A percentile compares a stretch with the other conserved stretches of the same genome.
phyloP scores from a whole-genome alignment of 2,797 vertebrate genomes.

The Octomys mimax region DNA sequence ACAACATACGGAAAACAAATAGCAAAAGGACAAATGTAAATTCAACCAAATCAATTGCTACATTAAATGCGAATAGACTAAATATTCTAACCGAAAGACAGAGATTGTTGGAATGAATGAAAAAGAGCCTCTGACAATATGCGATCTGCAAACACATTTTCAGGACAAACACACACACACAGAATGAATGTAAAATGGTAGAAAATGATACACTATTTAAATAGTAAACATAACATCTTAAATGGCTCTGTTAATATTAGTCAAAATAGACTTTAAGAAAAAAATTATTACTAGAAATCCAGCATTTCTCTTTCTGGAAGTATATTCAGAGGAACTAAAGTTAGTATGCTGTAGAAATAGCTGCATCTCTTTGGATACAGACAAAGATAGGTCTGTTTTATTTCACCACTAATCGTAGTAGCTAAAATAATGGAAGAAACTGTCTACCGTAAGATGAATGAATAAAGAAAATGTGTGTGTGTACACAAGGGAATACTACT shows the following conservation, averaged over 20 bases:
- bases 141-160: background rate
- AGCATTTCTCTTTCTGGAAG: background rate
- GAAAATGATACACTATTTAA: background rate
- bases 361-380: background rate
- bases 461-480: background rate
- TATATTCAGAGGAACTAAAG: background rate
- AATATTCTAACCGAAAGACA: background rate
- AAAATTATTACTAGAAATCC: conserved; percentile 2
- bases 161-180: conserved; percentile 1
- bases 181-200: background rate
- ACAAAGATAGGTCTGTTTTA: background rate
- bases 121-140: conserved; percentile 4
- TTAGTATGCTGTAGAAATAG: background rate
- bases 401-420: background rate
- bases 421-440: background rate
- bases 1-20: background rate
- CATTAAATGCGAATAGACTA: conserved; percentile 36
- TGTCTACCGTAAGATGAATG: background rate
- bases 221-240: background rate
- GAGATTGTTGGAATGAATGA: background rate
- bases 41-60: background rate
- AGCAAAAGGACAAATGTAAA: conserved; percentile 35
- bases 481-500: background rate
- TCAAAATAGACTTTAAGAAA: conserved; percentile 18
- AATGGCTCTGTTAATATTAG: background rate